These are phyloP conservation scores for Drosophila asahinai DNA, from an alignment of 1,140 invertebrate genomes.

Conservation along the genomic window DNA sequence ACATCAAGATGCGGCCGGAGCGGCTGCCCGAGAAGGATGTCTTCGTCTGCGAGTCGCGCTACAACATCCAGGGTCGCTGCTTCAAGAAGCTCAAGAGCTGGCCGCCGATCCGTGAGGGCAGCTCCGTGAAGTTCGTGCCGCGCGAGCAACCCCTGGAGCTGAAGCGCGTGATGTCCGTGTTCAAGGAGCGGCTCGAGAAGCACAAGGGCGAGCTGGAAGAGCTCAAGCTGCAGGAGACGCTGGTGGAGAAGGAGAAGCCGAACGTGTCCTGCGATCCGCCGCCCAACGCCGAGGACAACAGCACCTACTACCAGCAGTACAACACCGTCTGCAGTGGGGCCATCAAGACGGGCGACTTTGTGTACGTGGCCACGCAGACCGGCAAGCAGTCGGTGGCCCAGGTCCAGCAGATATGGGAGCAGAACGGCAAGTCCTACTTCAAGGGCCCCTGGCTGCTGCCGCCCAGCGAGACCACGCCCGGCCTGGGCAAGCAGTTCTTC, in stretches of 20 bases:
- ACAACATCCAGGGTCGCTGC: slow-evolving; percentile 92
- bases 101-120: slow-evolving; percentile 86
- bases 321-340: slow-evolving; percentile 92
- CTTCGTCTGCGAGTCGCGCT: slow-evolving; percentile 98
- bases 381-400: slow-evolving; percentile 96
- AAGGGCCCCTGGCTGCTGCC: slow-evolving; percentile 96
- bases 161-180: slow-evolving; percentile 96
- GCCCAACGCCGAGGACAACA: slow-evolving; percentile 88
- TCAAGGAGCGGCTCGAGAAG: slow-evolving; percentile 95
- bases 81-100: slow-evolving; percentile 99
- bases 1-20: slow-evolving; percentile 95
- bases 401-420: slow-evolving; percentile 97
- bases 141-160: slow-evolving; percentile 92
- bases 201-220: slow-evolving; percentile 96
- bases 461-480: slow-evolving; percentile 93
- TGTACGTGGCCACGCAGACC: slow-evolving; percentile 95
- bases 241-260: slow-evolving; percentile 92
- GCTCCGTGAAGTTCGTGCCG: slow-evolving; percentile 88
- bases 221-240: slow-evolving; percentile 91
- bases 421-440: slow-evolving; percentile 95
- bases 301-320: slow-evolving; percentile 96
- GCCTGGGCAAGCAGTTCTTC: slow-evolving; percentile 89
- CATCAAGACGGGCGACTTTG: slow-evolving; percentile 96
- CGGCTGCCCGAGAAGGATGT: slow-evolving; percentile 97
- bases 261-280: slow-evolving; percentile 88